These are phyloP conservation scores for Drosophila triauraria DNA, from an alignment of 1,140 invertebrate genomes.

Conservation along the genomic window DNA sequence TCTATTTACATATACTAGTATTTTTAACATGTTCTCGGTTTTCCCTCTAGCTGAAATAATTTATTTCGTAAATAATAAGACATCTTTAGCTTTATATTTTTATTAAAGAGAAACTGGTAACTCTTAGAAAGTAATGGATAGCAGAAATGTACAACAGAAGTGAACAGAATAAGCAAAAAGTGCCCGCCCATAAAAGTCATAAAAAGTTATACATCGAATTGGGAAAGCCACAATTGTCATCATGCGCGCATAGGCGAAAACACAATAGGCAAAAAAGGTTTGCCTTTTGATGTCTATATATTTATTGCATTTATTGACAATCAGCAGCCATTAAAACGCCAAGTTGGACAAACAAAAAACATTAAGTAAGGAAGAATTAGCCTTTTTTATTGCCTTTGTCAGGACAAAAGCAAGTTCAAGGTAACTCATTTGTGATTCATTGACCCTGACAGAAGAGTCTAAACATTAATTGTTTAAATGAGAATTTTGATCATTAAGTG, in stretches of 20 bases:
- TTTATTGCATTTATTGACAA: conserved; percentile 58
- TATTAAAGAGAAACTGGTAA: background rate
- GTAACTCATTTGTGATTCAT: conserved; percentile 15
- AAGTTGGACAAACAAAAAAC: conserved; percentile 23
- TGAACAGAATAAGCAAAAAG: conserved; percentile 13
- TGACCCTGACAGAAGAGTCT: background rate
- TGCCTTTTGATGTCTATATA: conserved; percentile 20
- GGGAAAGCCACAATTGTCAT: conserved; percentile 48
- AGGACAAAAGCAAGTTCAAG: conserved; percentile 46
- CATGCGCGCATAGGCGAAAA: conserved; percentile 49
- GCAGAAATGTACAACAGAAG: conserved; percentile 12
- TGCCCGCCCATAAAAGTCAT: conserved; percentile 44
- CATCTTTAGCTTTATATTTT: too few relatives aligned
- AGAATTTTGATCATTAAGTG: background rate
- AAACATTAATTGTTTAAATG: conserved; percentile 2
- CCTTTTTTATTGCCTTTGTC: conserved; percentile 28
- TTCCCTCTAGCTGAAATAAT: too few relatives aligned
- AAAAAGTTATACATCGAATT: conserved; percentile 37
- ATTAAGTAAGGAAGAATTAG: conserved; percentile 33
- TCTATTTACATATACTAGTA: too few relatives aligned
- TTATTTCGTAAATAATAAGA: too few relatives aligned
- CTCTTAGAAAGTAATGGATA: background rate
- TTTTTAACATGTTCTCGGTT: too few relatives aligned
- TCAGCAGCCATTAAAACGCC: conserved; percentile 60
- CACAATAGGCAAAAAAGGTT: conserved; percentile 53